These are phyloP conservation scores for Melopsittacus undulatus DNA, from an alignment of 2,797 vertebrate species.

Conservation along the genomic window DNA sequence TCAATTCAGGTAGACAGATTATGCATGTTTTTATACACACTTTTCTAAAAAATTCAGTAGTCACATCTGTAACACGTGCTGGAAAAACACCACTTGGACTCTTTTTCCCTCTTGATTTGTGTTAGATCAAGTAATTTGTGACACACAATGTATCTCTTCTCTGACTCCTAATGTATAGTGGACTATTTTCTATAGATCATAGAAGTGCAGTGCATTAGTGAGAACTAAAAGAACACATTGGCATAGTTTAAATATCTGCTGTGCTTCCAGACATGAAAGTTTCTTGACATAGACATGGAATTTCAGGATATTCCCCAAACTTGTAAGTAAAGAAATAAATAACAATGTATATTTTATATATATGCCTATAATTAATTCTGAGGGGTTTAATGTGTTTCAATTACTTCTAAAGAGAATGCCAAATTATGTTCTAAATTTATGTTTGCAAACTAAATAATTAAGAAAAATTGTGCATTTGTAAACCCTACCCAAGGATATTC, in stretches of 20 bases:
- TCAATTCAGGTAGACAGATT: no score
- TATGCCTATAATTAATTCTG: neutral
- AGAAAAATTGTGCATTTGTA: neutral
- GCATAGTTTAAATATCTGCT: neutral
- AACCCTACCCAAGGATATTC: neutral
- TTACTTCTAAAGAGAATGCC: neutral
- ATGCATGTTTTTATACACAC: neutral
- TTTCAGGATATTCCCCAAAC: neutral
- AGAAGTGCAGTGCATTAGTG: no score
- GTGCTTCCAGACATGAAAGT: neutral
- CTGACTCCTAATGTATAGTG: neutral
- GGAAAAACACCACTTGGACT: neutral
- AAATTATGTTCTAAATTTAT: neutral
- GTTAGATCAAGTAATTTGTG: neutral
- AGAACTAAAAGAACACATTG: neutral
- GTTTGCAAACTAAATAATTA: neutral
- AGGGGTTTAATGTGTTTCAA: neutral
- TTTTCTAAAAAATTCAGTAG: neutral
- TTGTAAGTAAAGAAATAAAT: neutral
- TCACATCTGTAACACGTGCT: neutral
- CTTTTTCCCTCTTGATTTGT: neutral
- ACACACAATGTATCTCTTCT: neutral
- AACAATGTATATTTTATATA: neutral
- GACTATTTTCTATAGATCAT: neutral
- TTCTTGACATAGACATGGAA: neutral